Evolutionary conservation across 2,797 vertebrate genomes (phyloP).

Genomic region (Esox lucius): DNA sequence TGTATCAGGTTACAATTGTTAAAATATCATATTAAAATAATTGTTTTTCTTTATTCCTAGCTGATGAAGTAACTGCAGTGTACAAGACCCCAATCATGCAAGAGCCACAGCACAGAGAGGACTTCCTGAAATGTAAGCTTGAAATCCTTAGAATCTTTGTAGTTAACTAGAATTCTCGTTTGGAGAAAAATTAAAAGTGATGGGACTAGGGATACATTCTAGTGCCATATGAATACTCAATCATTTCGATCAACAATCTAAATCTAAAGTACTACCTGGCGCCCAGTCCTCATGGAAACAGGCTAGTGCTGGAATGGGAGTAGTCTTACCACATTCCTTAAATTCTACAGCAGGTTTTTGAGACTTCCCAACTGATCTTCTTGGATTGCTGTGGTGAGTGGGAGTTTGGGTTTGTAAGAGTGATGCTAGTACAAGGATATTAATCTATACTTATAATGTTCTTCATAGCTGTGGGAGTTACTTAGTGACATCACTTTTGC

Average conservation of each 20-base stretch:
- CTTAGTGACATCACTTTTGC: too few species aligned
- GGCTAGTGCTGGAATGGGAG: constrained; percentile 36
- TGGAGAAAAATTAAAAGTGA: background rate
- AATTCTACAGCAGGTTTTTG: constrained; percentile 37
- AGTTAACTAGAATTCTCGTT: constrained; percentile 8
- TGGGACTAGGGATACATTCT: background rate
- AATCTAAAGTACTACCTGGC: constrained; percentile 23
- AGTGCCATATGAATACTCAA: background rate
- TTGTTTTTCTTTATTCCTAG: constrained; percentile 38
- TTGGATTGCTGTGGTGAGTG: constrained; percentile 25
- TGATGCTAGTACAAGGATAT: background rate
- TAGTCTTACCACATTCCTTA: constrained; percentile 49
- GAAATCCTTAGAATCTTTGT: constrained; percentile 1
- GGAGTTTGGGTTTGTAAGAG: constrained; percentile 30
- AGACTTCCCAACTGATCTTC: constrained; percentile 21
- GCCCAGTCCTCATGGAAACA: constrained; percentile 25
- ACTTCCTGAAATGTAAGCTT: constrained; percentile 79
- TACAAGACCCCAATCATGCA: constrained; percentile 66
- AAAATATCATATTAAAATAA: background rate
- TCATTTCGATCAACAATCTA: constrained; percentile 53
- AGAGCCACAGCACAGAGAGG: constrained; percentile 70
- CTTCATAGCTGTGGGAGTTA: too few species aligned
- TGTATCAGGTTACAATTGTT: background rate
- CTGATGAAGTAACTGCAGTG: constrained; percentile 64
- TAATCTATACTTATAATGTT: background rate